Base-by-base conservation (phyloP, 2,888 invertebrate genomes). In the Pollenia angustigena region DNA sequence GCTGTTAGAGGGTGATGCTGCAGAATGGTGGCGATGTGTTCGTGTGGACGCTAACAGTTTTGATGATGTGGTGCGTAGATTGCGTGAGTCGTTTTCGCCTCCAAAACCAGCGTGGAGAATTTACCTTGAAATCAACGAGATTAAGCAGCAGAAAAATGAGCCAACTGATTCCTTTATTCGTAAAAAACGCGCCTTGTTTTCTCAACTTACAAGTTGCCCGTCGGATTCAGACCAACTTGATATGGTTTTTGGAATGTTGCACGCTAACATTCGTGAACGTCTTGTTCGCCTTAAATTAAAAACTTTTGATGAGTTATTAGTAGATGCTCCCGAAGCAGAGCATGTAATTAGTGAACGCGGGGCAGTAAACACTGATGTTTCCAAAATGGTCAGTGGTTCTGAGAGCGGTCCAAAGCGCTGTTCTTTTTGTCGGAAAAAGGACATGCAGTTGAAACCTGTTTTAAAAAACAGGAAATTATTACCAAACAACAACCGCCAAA, bases 21-120 rank as follows among this genome's bases (percentile, higher is more conserved):
- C 82, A 14, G 60, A 82, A 46, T 81, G 87, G 88, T 83, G 87
- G 83, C 60, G 75, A n/a, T 85, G 84, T 42, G 83, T 87, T 50
- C 16, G 71, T 46, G 1, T 8, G n/a, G 14, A 44, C 1, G 8
- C 2, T 23, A 23, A 23, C 23, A 2, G 23, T 23, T 85, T 85
- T 71, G 48, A 60, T 18, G 87, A 87, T 46, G 75, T 86, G 10
- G 48, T 88, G 14, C 52, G 48, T 11, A 74, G 85, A 46, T n/a
- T 88, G 16, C 78, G 88, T 8, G 64, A 79, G 46, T 74, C 81
- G 16, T 88, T 88, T 81, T 74, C 85, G n/a, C 82, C 88, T 16
- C 81, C 85, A 14, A 82, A 87, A 74, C 85, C 87, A 50, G 83
- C 85, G 40, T 87, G 87, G 85, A 69, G 86, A 8, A 78, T 89